A percentile compares a stretch with the other conserved stretches of the same genome.
These are phyloP conservation scores for Hecatera dysodea DNA, from an alignment of 2,888 invertebrate species.

Conservation along the genomic window DNA sequence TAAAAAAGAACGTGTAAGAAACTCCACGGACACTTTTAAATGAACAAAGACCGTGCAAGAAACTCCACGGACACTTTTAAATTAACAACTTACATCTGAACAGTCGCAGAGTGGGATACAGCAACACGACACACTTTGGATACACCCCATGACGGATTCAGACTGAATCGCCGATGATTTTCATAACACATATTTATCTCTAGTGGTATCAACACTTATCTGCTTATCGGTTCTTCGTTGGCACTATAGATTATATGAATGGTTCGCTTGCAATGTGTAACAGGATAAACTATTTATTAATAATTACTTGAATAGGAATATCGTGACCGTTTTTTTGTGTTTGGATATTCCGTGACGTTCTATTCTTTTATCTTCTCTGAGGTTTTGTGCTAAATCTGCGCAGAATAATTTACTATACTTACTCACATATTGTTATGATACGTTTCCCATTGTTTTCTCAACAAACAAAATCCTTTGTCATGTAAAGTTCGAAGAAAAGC, in stretches of 20 bases:
- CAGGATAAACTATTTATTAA: constrained; percentile 15
- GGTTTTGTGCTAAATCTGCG: no score
- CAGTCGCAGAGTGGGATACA: constrained; percentile 30
- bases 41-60: no score
- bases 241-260: constrained; percentile 13
- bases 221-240: constrained; percentile 4
- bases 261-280: neutral
- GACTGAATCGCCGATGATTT: neutral
- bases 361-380: neutral
- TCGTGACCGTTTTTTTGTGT: neutral
- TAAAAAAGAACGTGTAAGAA: no score
- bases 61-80: no score
- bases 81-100: constrained; percentile 22
- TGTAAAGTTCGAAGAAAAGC: constrained; percentile 8
- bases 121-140: constrained; percentile 30
- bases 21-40: no score
- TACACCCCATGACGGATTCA: constrained; percentile 8
- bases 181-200: constrained; percentile 30
- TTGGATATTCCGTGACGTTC: neutral
- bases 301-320: constrained; percentile 14
- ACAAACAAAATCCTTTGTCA: constrained; percentile 1
- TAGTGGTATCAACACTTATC: constrained; percentile 23
- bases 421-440: neutral
- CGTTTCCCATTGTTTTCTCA: neutral
- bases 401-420: no score